Evolutionary conservation across 1,140 invertebrate genomes (phyloP), one percentile per base, ranked within the genome.

Genomic region (Neuroterus valhalla): DNA sequence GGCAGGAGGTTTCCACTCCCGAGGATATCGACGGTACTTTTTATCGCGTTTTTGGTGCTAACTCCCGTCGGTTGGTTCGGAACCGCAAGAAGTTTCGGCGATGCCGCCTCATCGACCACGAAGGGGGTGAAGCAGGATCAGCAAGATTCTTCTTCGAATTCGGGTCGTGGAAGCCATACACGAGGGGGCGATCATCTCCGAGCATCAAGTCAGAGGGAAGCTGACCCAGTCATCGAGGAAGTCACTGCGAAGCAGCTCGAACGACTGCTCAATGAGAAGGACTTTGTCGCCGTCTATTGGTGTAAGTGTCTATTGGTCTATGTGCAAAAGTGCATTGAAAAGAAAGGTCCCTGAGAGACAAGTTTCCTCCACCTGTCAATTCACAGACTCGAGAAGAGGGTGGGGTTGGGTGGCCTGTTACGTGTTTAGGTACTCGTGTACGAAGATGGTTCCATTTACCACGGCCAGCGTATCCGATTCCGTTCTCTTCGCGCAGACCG

Each of bases 251-350:
- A 97, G 89, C 95, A 97, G 91, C 93, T 97, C 88, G 96, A 97
- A 87, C 93, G 95, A 85, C 92, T 97, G 74, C 92, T 97, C 84
- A 93, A 95, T 87, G 95, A 96, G 81, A 96, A 96, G 92, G 96
- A 97, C 91, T 97, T 95, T 92, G 96, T 97, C 86, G 96, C 96
- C 84, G 96, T 98, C 85, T 97, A 96, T 91, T 98, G 96, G 96
- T 97, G 96, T 98, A 96, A 97, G 96, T 96, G 90, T 75, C 10
- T 14, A n/a, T 26, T 31, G 55, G 26, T 14, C 55, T 15, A 62
- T 1, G 31, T n/a, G 17, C 46, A 50, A 17, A 50, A 14, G 31
- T 38, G 31, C 31, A 38, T 38, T 38, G 10, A 8, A 38, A 38
- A 38, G 31, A 38, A 38, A 38, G 31, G 5, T 8, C 6, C 31